Evolutionary conservation across 2,797 vertebrate species (phyloP), one percentile per base, ranked within the genome.

Genomic region (Lagodon rhomboides): DNA sequence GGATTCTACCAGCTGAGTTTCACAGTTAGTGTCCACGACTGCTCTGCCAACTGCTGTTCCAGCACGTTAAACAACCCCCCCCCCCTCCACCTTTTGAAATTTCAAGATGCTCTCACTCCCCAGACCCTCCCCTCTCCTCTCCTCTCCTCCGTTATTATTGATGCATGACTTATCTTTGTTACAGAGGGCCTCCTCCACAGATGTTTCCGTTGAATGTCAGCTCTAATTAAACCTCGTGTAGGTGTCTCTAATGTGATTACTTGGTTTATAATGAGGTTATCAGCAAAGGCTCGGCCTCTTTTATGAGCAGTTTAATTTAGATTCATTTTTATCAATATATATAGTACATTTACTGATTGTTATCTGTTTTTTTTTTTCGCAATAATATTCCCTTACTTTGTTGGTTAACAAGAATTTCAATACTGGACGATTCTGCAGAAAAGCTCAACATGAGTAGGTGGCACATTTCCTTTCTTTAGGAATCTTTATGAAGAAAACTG

Each of bases 171-270:
- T 50, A 44, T 50, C n/a, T 30, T 27, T 44, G 30, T 56, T 47
- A 17, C 64, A 51, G 47, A 64, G 22, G 20, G 12, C 56, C 50
- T 63, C 34, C 56, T 63, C 50, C 23, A 25, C 46, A 65, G 61
- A 59, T 65, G 66, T 53, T 55, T 51, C 47, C 56, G 70, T 34
- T 56, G 43, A 61, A 68, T 62, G 56, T 61, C n/a, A 54, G 49
- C 47, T 66, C 12, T 47, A 53, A 53, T 54, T 53, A 34, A 38
- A 38, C 47, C 34, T 7, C 3, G 17, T 8, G 15, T 10, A 20
- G 9, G 27, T 16, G 7, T 58, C 41, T 15, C 30, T 22, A n/a
- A 43, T 74, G 53, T 4, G 11, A 34, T 22, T 44, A 12, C 34
- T n/a, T n/a, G 22, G 23, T 53, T 63, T 34, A 43, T 15, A 16